Evolutionary conservation across 1,140 invertebrate species (phyloP), one percentile per base, ranked within the genome.

Genomic region (Maconellicoccus hirsutus): DNA sequence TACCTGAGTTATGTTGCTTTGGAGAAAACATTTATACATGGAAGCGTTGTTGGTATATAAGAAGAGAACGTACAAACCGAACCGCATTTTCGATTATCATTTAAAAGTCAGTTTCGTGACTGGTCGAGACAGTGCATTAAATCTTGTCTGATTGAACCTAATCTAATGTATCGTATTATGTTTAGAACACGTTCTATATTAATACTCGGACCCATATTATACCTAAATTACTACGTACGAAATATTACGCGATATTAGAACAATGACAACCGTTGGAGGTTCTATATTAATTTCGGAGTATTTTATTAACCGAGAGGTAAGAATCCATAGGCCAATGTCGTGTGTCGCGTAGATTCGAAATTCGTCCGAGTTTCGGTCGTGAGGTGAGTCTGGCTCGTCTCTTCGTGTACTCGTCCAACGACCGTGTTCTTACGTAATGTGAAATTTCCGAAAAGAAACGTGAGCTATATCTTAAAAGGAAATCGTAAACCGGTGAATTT

Each of bases 101-200:
- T 66, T 66, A 66, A 66, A 26, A 66, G 61, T 66, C 61, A 66
- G 19, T 66, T 23, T 66, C 61, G 61, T 66, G 61, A 66, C 61
- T 26, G 25, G 61, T 66, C 61, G 61, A 66, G 61, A 66, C 61
- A 66, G 61, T 66, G 61, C 61, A 66, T 66, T 66, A 66, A 66
- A 66, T 66, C 10, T 66, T 66, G 61, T 66, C 61, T 66, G 61
- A 66, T 66, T 66, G 61, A 66, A 66, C 61, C 61, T 66, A 66
- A 66, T 66, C 61, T 26, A 66, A 66, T 66, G 61, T 66, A 25
- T 23, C 25, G 25, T 66, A 66, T 66, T 66, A 66, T 23, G 10
- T 25, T 23, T 25, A 22, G 61, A 25, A 66, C 61, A 66, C 61
- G 61, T 66, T 66, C 61, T 66, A 19, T 66, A 66, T 66, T 66